Conservation (phyloP, 2,888 invertebrate species). For the Hyles lineata region DNA sequence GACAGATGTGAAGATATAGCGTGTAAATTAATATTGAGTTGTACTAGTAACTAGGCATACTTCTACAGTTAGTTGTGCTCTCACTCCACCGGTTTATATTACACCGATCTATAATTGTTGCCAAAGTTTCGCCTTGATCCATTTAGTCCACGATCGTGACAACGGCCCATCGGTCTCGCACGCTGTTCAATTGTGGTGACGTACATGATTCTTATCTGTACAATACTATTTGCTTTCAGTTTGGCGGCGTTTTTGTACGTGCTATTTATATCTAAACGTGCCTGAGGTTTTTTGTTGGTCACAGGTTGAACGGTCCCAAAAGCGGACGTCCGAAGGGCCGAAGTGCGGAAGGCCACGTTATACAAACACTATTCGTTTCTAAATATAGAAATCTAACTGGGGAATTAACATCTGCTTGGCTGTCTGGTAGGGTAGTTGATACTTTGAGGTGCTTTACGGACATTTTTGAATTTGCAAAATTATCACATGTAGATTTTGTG, state of each 20-base stretch:
- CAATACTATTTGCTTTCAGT: slow-evolving; percentile 19
- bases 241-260: slow-evolving; percentile 21
- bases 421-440: not conserved
- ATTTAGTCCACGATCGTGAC: slow-evolving; percentile 20
- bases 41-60: not conserved
- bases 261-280: slow-evolving; percentile 17
- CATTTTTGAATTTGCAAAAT: not conserved
- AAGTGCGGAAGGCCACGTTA: not conserved
- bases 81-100: slow-evolving; percentile 12
- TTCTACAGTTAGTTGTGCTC: not conserved
- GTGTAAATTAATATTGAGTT: not conserved
- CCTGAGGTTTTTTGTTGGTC: not conserved
- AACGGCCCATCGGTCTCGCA: slow-evolving; percentile 23
- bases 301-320: slow-evolving; percentile 16
- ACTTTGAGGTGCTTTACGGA: not conserved
- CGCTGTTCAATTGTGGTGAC: slow-evolving; percentile 12
- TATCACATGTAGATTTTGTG: not conserved
- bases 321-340: not conserved
- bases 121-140: slow-evolving; percentile 25
- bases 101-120: slow-evolving; percentile 21
- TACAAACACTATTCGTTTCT: not conserved
- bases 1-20: not conserved
- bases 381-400: not conserved
- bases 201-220: slow-evolving; percentile 15
- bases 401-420: not conserved